phyloP scores from a whole-genome alignment of 2,797 vertebrate genomes.

The Steatocranus sp. region DNA sequence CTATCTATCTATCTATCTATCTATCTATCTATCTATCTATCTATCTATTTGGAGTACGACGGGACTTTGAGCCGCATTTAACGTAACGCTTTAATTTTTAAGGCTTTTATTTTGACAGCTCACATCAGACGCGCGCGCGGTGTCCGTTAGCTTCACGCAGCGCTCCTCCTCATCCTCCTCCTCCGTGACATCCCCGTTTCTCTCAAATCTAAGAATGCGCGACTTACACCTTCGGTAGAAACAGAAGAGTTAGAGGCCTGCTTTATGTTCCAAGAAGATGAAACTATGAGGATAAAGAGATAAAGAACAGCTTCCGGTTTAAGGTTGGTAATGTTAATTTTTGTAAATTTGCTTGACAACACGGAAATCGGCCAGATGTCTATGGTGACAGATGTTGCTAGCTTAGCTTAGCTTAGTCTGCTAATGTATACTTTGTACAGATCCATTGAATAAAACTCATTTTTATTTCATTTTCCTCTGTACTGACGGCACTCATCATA shows the following conservation, averaged over 20 bases:
- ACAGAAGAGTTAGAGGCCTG: background rate
- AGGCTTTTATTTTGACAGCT: constrained; percentile 29
- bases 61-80: background rate
- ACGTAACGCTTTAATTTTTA: accelerated
- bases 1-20: background rate
- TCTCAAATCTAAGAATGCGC: background rate
- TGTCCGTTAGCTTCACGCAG: background rate
- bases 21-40: background rate
- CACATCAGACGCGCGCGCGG: background rate
- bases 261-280: background rate
- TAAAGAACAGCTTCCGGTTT: background rate
- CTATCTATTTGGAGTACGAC: background rate
- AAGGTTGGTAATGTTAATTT: constrained; percentile 12
- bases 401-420: constrained; percentile 30
- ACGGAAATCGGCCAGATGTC: constrained; percentile 54
- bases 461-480: background rate
- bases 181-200: constrained; percentile 13
- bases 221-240: background rate
- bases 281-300: background rate
- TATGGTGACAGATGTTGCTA: constrained; percentile 64
- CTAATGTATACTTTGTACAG: background rate
- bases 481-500: no score
- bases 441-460: background rate
- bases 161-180: background rate
- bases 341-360: background rate